Evolutionary conservation across 1,140 invertebrate genomes (phyloP).

Genomic region (Sweltsa coloradensis): DNA sequence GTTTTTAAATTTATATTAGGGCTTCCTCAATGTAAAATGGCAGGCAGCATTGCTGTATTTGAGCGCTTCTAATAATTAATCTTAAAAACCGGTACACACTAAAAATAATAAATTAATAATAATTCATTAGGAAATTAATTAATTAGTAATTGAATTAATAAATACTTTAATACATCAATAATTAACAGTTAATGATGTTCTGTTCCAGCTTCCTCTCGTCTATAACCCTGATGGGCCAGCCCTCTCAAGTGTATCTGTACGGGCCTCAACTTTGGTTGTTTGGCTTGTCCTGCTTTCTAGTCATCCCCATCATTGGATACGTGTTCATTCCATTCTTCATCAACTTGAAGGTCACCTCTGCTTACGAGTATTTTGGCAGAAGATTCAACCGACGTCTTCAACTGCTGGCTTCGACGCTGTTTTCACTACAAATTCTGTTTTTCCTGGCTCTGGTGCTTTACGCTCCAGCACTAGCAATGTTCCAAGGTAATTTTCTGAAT

Average conservation of each 20-base stretch:
- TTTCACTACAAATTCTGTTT: constrained; percentile 39
- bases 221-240: constrained; percentile 42
- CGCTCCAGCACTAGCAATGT: constrained; percentile 80
- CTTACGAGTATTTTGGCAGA: constrained; percentile 15
- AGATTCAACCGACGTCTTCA: not conserved
- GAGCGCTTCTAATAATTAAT: no score
- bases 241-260: constrained; percentile 39
- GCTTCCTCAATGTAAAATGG: no score
- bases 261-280: constrained; percentile 33
- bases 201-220: constrained; percentile 40
- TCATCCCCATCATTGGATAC: constrained; percentile 34
- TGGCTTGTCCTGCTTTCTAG: constrained; percentile 29
- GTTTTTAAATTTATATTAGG: no score
- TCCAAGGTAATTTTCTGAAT: constrained; percentile 85
- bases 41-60: no score
- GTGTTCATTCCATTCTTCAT: constrained; percentile 44
- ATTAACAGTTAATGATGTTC: no score
- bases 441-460: constrained; percentile 86
- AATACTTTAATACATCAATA: no score
- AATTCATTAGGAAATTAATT: no score
- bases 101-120: no score
- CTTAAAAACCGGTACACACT: no score
- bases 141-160: no score
- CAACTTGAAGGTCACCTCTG: constrained; percentile 26
- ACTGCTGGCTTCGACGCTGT: not conserved